Evolutionary conservation across 2,797 vertebrate genomes (phyloP).

Genomic region (Syngnathus acus): DNA sequence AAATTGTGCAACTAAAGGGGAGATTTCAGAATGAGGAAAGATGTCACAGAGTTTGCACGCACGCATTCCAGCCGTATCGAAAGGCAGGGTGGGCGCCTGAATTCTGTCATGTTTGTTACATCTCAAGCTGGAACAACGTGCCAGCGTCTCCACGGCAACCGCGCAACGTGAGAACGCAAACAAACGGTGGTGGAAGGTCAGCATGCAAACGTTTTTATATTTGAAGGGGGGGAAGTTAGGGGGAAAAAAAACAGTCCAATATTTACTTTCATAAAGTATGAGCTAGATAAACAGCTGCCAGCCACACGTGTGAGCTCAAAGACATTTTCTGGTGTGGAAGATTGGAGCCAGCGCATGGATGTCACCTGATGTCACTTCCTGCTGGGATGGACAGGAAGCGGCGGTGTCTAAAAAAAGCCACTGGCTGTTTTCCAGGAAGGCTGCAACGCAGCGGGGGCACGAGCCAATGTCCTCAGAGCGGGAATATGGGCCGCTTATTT

Average conservation of each 20-base stretch:
- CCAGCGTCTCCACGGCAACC: constrained; percentile 69
- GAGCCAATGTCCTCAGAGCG: constrained; percentile 35
- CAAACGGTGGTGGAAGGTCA: constrained; percentile 72
- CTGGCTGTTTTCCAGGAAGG: constrained; percentile 60
- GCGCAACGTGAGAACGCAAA: constrained; percentile 75
- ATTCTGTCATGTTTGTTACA: constrained; percentile 77
- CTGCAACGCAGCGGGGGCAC: constrained; percentile 43
- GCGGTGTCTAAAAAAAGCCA: constrained; percentile 65
- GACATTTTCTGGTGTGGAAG: background rate
- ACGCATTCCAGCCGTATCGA: constrained; percentile 60
- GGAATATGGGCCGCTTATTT: constrained; percentile 39
- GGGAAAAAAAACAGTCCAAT: constrained; percentile 52
- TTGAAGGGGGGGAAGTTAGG: constrained; percentile 33
- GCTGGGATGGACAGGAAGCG: constrained; percentile 63
- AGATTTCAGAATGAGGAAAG: constrained; percentile 47
- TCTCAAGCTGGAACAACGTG: constrained; percentile 65
- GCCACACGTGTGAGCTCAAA: constrained; percentile 18
- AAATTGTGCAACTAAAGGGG: background rate
- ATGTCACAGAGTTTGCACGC: constrained; percentile 68
- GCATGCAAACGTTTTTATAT: constrained; percentile 71
- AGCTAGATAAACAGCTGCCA: constrained; percentile 64
- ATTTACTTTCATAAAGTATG: constrained; percentile 76
- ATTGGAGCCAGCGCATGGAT: constrained; percentile 17
- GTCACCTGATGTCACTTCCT: constrained; percentile 68
- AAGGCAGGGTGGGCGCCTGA: constrained; percentile 70